Percentiles rank a stretch among this genome's conserved stretches.
Evolutionary conservation across 2,113 vertebrate species (phyloP).

Genomic region (Smithornis capensis): DNA sequence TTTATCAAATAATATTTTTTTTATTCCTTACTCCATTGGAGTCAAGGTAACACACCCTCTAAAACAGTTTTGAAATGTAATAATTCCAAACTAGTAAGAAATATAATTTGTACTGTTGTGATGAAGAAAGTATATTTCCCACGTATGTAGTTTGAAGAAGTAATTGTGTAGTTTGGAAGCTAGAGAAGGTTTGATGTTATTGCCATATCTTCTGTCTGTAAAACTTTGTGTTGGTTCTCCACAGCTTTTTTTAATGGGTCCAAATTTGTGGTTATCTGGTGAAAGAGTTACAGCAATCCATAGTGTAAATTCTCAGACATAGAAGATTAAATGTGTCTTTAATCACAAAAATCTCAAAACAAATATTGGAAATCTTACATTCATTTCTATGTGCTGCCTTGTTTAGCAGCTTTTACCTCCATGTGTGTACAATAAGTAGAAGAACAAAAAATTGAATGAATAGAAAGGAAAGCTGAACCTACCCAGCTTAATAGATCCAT

Average conservation of each 20-base stretch:
- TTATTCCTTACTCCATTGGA: neutral
- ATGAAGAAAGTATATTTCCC: conserved; percentile 18
- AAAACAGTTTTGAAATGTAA: conserved; percentile 18
- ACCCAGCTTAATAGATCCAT: conserved; percentile 61
- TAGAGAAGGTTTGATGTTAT: neutral
- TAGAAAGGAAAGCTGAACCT: conserved; percentile 64
- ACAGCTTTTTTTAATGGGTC: neutral
- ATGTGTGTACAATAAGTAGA: conserved; percentile 66
- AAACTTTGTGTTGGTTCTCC: neutral
- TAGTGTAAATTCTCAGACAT: neutral
- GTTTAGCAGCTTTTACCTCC: conserved; percentile 44
- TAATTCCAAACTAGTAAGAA: conserved; percentile 6
- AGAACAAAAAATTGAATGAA: conserved; percentile 66
- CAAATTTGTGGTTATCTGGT: neutral
- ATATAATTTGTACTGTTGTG: neutral
- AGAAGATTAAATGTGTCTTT: neutral
- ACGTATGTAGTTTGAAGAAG: neutral
- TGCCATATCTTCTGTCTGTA: neutral
- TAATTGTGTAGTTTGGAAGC: conserved; percentile 2
- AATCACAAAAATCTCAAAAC: conserved; percentile 31
- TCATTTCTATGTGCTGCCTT: conserved; percentile 13
- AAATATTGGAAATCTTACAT: neutral
- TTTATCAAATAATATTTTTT: neutral
- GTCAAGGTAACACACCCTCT: neutral
- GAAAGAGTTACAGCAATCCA: neutral